These are phyloP conservation scores for Catocala nupta DNA, from an alignment of 2,888 invertebrate species.

Conservation along the genomic window DNA sequence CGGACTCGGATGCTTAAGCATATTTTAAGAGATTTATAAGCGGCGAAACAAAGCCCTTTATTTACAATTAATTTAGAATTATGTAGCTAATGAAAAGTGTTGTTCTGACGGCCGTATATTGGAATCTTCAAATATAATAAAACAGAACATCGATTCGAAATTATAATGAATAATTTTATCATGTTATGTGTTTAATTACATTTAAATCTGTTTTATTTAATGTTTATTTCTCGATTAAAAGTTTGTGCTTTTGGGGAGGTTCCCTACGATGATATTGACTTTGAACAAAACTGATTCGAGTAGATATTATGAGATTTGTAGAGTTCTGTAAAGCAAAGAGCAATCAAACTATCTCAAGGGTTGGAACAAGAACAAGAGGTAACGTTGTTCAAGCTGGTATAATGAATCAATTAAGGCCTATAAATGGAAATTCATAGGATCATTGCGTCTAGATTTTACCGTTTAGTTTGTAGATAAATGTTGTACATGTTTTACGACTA, in stretches of 20 bases:
- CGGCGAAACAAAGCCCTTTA: conserved; percentile 67
- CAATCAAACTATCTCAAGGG: neutral
- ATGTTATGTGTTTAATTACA: neutral
- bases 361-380: neutral
- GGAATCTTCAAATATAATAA: conserved; percentile 24
- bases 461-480: no score
- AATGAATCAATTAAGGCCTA: neutral
- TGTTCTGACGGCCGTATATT: conserved; percentile 47
- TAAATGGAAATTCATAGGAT: no score
- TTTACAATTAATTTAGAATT: conserved; percentile 75
- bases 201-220: no score
- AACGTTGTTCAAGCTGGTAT: neutral
- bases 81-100: conserved; percentile 68
- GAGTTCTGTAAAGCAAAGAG: neutral
- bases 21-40: conserved; percentile 78
- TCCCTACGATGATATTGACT: no score
- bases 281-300: no score
- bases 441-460: no score
- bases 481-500: no score
- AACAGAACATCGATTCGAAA: conserved; percentile 23
- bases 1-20: conserved; percentile 68
- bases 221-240: no score
- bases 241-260: no score
- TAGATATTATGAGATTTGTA: neutral
- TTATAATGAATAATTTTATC: conserved; percentile 26